These are phyloP conservation scores for Oncorhynchus clarkii DNA, from an alignment of 2,113 vertebrate species.

Conservation along the genomic window DNA sequence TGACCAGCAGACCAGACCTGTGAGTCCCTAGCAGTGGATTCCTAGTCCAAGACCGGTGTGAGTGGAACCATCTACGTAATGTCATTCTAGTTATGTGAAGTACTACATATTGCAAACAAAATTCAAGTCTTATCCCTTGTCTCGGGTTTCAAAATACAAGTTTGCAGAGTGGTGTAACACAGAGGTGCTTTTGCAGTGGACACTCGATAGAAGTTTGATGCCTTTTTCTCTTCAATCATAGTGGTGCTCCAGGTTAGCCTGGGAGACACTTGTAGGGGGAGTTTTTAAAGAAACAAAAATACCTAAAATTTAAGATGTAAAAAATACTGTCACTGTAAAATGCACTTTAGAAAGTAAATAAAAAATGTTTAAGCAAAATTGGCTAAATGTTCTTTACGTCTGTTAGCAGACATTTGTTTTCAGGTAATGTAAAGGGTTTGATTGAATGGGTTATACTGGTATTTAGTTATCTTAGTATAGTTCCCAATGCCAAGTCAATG, in stretches of 20 bases:
- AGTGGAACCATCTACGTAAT: not conserved
- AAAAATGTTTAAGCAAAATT: slow-evolving; percentile 55
- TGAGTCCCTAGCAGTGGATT: no score
- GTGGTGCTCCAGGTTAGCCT: slow-evolving; percentile 51
- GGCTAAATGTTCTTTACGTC: slow-evolving; percentile 56
- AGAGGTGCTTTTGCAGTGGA: slow-evolving; percentile 35
- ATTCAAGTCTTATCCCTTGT: slow-evolving; percentile 16
- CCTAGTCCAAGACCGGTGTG: not conserved
- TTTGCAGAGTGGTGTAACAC: slow-evolving; percentile 34
- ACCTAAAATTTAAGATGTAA: slow-evolving; percentile 36
- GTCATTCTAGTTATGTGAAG: no score
- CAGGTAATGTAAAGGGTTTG: slow-evolving; percentile 62
- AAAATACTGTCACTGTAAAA: slow-evolving; percentile 75
- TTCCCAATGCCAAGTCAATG: slow-evolving; percentile 56
- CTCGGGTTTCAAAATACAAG: slow-evolving; percentile 14
- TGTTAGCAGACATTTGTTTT: slow-evolving; percentile 39
- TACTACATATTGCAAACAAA: slow-evolving; percentile 14
- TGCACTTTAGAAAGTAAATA: slow-evolving; percentile 79
- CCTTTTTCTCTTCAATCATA: slow-evolving; percentile 67
- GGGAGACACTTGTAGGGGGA: not conserved
- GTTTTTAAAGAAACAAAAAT: slow-evolving; percentile 38
- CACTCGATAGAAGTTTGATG: slow-evolving; percentile 54
- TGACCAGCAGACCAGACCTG: no score
- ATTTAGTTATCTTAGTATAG: slow-evolving; percentile 49
- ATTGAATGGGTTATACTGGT: slow-evolving; percentile 56